These are phyloP conservation scores for Alca torda DNA, from an alignment of 2,797 vertebrate genomes.

Conservation along the genomic window DNA sequence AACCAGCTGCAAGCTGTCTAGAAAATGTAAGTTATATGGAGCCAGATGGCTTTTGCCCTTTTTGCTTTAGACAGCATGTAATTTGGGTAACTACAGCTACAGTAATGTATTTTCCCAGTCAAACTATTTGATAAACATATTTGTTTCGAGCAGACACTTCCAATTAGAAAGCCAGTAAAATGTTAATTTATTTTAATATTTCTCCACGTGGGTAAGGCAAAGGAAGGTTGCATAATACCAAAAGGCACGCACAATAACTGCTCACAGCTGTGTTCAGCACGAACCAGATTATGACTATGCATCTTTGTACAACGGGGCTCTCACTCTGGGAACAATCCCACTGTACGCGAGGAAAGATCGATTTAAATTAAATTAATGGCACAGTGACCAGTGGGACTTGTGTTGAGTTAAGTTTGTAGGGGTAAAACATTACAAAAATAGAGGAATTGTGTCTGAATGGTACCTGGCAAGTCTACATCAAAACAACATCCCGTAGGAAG, in stretches of 20 bases:
- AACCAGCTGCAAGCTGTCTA: conserved; percentile 85
- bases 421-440: neutral
- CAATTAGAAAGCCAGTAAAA: conserved; percentile 76
- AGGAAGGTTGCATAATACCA: conserved; percentile 46
- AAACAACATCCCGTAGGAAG: neutral
- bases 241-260: neutral
- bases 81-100: conserved; percentile 80
- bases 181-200: conserved; percentile 80
- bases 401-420: neutral
- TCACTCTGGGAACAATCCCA: neutral
- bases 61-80: conserved; percentile 80
- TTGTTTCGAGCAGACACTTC: conserved; percentile 77
- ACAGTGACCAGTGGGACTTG: neutral
- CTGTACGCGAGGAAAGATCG: neutral
- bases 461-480: neutral
- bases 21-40: conserved; percentile 81
- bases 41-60: conserved; percentile 85
- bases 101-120: conserved; percentile 80
- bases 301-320: neutral
- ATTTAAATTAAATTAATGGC: neutral
- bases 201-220: conserved; percentile 33
- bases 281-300: neutral
- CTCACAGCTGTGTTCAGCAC: neutral
- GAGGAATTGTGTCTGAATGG: neutral
- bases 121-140: conserved; percentile 84